A percentile compares a stretch with the other conserved stretches of the same genome.
These are phyloP conservation scores for Camelus dromedarius DNA, from an alignment of 2,113 vertebrate genomes.

Conservation along the genomic window DNA sequence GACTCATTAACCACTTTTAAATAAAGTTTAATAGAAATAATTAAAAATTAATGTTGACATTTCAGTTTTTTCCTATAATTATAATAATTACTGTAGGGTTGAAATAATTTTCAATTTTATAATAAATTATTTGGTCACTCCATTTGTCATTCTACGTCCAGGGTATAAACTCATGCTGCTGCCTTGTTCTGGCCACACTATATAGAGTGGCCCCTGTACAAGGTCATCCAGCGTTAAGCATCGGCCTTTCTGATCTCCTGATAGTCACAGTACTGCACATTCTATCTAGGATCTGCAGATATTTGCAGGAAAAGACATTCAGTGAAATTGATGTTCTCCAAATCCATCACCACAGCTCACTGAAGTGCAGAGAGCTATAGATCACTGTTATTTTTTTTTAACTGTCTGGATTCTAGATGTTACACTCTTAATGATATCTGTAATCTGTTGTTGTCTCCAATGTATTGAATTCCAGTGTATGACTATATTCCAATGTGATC, in stretches of 20 bases:
- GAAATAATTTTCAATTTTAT: conserved; percentile 48
- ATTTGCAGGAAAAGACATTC: conserved; percentile 19
- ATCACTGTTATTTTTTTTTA: neutral
- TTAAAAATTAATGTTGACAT: conserved; percentile 57
- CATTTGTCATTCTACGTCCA: conserved; percentile 8
- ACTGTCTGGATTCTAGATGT: neutral
- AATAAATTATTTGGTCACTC: neutral
- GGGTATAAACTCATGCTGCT: neutral
- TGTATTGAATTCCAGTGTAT: neutral
- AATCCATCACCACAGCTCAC: neutral
- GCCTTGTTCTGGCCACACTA: neutral
- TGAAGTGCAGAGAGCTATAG: neutral
- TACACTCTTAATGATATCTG: neutral
- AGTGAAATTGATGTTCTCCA: neutral
- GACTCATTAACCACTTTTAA: conserved; percentile 52
- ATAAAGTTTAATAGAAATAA: conserved; percentile 52
- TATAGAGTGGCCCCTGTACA: neutral
- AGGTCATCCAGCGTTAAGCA: neutral
- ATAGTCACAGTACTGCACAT: neutral
- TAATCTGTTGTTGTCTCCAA: neutral
- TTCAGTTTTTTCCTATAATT: neutral
- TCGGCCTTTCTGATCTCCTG: neutral
- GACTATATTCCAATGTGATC: neutral
- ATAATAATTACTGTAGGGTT: neutral
- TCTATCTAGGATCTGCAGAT: neutral